Evolutionary conservation across 2,888 invertebrate species (phyloP).

Genomic region (Autographa pulchrina): DNA sequence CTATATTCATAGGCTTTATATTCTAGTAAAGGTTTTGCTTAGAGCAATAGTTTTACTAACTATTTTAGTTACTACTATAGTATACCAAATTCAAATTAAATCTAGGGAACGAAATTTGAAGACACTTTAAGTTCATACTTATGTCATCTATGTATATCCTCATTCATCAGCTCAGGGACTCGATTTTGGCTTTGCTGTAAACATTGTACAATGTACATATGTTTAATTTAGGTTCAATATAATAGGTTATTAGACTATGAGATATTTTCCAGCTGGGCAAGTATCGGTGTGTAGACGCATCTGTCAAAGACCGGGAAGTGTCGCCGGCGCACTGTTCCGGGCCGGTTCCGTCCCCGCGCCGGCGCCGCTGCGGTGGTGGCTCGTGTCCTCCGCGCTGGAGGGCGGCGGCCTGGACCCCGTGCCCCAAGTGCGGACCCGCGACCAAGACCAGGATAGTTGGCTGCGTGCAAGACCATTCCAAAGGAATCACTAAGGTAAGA

Average conservation of each 20-base stretch:
- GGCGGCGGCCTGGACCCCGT: slow-evolving; percentile 93
- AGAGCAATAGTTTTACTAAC: no score
- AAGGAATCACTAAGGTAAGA: slow-evolving; percentile 84
- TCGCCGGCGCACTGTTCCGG: slow-evolving; percentile 86
- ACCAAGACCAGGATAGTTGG: slow-evolving; percentile 92
- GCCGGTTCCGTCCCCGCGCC: slow-evolving; percentile 89
- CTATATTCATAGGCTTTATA: no score
- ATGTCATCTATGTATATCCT: no score
- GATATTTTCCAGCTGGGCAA: slow-evolving; percentile 89
- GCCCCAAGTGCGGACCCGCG: slow-evolving; percentile 94
- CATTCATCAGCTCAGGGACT: no score
- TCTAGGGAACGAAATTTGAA: no score
- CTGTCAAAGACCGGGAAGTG: slow-evolving; percentile 91
- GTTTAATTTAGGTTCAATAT: no score
- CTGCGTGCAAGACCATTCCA: slow-evolving; percentile 91
- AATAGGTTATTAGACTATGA: not conserved
- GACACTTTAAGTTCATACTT: no score
- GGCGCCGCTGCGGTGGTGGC: slow-evolving; percentile 92
- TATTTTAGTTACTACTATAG: no score
- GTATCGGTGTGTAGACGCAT: slow-evolving; percentile 92
- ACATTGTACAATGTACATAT: no score
- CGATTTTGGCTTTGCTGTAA: no score
- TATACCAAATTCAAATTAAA: no score
- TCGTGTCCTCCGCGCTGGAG: slow-evolving; percentile 96
- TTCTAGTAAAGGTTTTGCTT: no score